Evolutionary conservation across 1,140 invertebrate genomes (phyloP).

Genomic region (Platyura marginata): DNA sequence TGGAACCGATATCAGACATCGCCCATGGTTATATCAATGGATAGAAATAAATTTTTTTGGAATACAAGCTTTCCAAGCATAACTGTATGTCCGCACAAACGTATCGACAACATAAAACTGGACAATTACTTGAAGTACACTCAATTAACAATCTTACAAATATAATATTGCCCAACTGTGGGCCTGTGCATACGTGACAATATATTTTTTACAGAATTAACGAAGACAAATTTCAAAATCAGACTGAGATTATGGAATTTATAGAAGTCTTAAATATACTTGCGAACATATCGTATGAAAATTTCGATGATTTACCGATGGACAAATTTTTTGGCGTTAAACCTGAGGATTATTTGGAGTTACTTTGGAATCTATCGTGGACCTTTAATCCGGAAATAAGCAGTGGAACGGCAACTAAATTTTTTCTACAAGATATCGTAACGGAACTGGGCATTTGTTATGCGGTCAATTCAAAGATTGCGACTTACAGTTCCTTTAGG

Average conservation of each 20-base stretch:
- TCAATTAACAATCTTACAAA: too few species aligned
- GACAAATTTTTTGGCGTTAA: constrained; percentile 27
- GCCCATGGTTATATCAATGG: constrained; percentile 52
- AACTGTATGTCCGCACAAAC: constrained; percentile 30
- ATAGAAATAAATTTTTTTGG: constrained; percentile 48
- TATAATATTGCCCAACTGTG: too few species aligned
- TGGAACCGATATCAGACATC: constrained; percentile 44
- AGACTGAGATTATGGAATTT: too few species aligned
- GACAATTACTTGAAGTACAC: too few species aligned
- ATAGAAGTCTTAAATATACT: too few species aligned
- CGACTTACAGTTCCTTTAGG: constrained; percentile 37
- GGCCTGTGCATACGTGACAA: too few species aligned
- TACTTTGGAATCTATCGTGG: constrained; percentile 31
- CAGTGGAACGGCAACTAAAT: constrained; percentile 29
- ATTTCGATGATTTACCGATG: constrained; percentile 21
- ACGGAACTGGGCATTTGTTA: constrained; percentile 48
- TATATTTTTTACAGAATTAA: too few species aligned
- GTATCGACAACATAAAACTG: too few species aligned
- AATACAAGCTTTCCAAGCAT: constrained; percentile 45
- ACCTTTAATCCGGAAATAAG: constrained; percentile 33
- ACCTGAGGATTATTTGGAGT: constrained; percentile 31
- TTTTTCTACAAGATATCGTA: constrained; percentile 31
- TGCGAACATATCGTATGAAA: constrained; percentile 1
- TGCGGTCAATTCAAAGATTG: constrained; percentile 40
- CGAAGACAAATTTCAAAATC: too few species aligned